phyloP scores from a whole-genome alignment of 2,797 vertebrate genomes.

The Benthosema pterotum region DNA sequence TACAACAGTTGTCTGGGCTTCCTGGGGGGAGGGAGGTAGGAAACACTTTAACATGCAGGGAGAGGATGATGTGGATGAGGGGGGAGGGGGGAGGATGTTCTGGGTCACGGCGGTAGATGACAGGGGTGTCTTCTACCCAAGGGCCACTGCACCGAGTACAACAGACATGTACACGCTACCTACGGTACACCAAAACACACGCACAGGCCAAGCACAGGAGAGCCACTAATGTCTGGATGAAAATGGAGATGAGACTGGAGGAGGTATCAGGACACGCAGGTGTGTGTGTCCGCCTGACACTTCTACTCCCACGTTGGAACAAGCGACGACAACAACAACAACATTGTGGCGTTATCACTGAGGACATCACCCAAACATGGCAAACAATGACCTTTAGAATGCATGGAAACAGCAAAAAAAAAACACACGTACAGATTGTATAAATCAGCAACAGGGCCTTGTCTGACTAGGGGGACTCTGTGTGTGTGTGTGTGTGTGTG shows the following conservation, averaged over 20 bases:
- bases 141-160: background rate
- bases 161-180: background rate
- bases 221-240: slow-evolving; percentile 37
- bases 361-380: background rate
- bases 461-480: slow-evolving; percentile 47
- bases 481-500: background rate
- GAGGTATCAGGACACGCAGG: slow-evolving; percentile 8
- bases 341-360: slow-evolving; percentile 7
- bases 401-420: slow-evolving; percentile 24
- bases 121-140: slow-evolving; percentile 39
- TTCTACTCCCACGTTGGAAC: slow-evolving; percentile 1
- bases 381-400: slow-evolving; percentile 13
- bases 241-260: slow-evolving; percentile 4
- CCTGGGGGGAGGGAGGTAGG: slow-evolving; percentile 83
- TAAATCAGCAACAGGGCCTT: slow-evolving; percentile 20
- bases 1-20: slow-evolving; percentile 98
- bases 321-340: slow-evolving; percentile 11
- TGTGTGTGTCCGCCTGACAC: slow-evolving; percentile 9
- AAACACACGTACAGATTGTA: slow-evolving; percentile 9
- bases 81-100: too few relatives aligned
- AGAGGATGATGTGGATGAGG: slow-evolving; percentile 40
- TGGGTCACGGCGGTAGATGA: slow-evolving; percentile 35
- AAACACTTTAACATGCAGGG: slow-evolving; percentile 86
- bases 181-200: slow-evolving; percentile 29
- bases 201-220: slow-evolving; percentile 36